Base-by-base conservation (phyloP, 2,888 invertebrate genomes). In the Lepidonotus clava region DNA sequence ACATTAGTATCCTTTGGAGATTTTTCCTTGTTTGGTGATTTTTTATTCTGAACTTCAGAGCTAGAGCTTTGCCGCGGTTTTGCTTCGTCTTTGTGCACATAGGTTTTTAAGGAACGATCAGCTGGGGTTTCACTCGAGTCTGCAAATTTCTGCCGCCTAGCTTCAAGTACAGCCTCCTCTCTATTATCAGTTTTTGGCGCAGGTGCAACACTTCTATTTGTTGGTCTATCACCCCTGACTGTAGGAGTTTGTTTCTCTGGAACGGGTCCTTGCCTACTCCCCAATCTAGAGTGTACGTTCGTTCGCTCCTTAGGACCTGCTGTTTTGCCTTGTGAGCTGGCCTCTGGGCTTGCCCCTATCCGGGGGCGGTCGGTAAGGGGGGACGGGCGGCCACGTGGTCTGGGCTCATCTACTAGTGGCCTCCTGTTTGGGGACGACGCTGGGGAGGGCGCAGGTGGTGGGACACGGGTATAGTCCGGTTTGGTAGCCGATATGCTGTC, bases 391-490 rank as follows among this genome's bases (percentile, higher is more conserved):
- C n/a, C n/a, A n/a, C n/a, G n/a, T n/a, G n/a, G n/a, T n/a, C n/a
- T n/a, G n/a, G n/a, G n/a, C n/a, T n/a, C n/a, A n/a, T n/a, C n/a
- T n/a, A n/a, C n/a, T n/a, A n/a, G n/a, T n/a, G n/a, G n/a, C n/a
- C n/a, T 46, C 6, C 46, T 18, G 24, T 41, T 41, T 5, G 80
- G 80, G 11, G 80, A 80, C 24, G 80, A 46, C 4, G 46, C 80
- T 1, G 80, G 80, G 11, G 80, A 80, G 5, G 24, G 34, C 6
- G 80, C 41, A 18, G 80, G 80, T 1, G 80, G 80, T 5, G 80
- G 80, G 0, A 80, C 80, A 1, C 80, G 6, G 1, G 41, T 41
- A 34, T 80, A 80, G 46, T 80, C 80, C 5, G 80, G 80, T 46
- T 80, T 80, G 1, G 28, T 80, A 51, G 51, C 14, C 14, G 51